phyloP scores from a whole-genome alignment of 2,113 vertebrate species.

The Leptobrachium leishanense region DNA sequence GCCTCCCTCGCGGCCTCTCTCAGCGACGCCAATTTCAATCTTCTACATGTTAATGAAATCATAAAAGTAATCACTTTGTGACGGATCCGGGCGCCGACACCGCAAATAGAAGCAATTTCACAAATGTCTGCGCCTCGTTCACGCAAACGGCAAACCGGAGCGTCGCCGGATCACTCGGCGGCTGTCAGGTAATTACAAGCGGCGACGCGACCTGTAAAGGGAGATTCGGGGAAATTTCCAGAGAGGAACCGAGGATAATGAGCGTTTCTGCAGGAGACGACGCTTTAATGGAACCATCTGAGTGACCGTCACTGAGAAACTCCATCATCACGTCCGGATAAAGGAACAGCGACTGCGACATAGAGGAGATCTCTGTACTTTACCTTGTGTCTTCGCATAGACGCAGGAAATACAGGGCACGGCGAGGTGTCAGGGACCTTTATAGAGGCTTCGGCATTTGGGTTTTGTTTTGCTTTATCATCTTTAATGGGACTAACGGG shows the following conservation, averaged over 20 bases:
- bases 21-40: slow-evolving; percentile 35
- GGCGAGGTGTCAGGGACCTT: no score
- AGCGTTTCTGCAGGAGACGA: slow-evolving; percentile 7
- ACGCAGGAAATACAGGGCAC: no score
- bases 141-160: not conserved
- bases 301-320: not conserved
- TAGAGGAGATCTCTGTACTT: no score
- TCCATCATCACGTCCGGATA: no score
- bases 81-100: slow-evolving; percentile 26
- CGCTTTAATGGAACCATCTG: not conserved
- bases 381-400: no score
- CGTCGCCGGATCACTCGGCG: slow-evolving; percentile 2
- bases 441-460: no score
- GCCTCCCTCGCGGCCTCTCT: not conserved
- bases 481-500: no score
- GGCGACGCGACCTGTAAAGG: slow-evolving; percentile 23
- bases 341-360: no score
- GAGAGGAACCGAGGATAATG: slow-evolving; percentile 17
- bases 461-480: no score
- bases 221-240: slow-evolving; percentile 1
- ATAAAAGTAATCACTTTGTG: slow-evolving; percentile 45
- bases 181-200: slow-evolving; percentile 19
- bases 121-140: no score
- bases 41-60: slow-evolving; percentile 46
- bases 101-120: slow-evolving; percentile 14